Conservation (phyloP, 1,140 invertebrate genomes). For the Kradibia gibbosae region DNA sequence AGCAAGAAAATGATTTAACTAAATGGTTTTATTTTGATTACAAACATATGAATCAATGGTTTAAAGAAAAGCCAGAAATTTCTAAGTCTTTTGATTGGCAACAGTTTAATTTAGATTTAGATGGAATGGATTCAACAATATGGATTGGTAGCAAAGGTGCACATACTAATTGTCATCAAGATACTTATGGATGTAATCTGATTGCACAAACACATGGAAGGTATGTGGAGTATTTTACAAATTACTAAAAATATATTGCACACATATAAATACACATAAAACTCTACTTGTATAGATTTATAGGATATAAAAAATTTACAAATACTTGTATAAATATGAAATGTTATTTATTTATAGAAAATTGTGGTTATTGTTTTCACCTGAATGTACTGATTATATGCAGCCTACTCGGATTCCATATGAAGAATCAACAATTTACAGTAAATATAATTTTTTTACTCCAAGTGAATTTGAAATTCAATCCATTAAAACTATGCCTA, state of each 20-base stretch:
- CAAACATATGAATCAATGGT: slow-evolving; percentile 84
- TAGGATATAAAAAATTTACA: slow-evolving; percentile 29
- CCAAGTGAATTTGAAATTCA: slow-evolving; percentile 68
- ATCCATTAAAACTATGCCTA: slow-evolving; percentile 51
- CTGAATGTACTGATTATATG: slow-evolving; percentile 78
- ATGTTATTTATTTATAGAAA: slow-evolving; percentile 78
- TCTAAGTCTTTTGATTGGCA: slow-evolving; percentile 81
- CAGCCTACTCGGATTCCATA: slow-evolving; percentile 92
- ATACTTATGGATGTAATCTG: slow-evolving; percentile 95
- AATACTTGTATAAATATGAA: slow-evolving; percentile 6
- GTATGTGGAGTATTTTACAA: slow-evolving; percentile 68
- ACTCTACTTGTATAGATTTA: slow-evolving; percentile 2
- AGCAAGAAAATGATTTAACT: slow-evolving; percentile 61
- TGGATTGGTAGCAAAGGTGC: slow-evolving; percentile 93
- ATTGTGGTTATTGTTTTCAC: slow-evolving; percentile 93
- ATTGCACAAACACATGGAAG: slow-evolving; percentile 90
- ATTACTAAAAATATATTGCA: no score
- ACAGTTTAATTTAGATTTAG: slow-evolving; percentile 82
- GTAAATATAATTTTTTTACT: slow-evolving; percentile 85
- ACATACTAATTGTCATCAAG: slow-evolving; percentile 94
- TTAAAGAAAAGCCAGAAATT: slow-evolving; percentile 76
- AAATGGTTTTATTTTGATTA: slow-evolving; percentile 90
- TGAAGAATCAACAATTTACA: slow-evolving; percentile 97
- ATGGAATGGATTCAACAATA: slow-evolving; percentile 82
- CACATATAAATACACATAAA: background rate